These are phyloP conservation scores for Cyprinus carpio DNA, from an alignment of 2,113 vertebrate genomes.

Conservation along the genomic window DNA sequence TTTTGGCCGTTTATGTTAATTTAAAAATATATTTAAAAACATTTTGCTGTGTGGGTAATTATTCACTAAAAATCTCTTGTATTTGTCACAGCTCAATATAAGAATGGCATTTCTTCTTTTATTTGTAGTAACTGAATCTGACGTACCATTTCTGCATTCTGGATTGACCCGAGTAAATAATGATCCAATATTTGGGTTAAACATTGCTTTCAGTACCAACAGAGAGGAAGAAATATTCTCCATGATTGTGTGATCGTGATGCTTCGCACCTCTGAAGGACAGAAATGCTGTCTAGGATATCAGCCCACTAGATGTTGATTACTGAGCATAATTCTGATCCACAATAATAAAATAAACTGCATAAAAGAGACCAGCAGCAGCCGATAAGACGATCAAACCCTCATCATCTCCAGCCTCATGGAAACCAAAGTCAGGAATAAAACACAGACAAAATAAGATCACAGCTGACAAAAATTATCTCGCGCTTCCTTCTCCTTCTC, in stretches of 20 bases:
- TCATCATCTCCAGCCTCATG: background rate
- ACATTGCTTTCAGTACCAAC: background rate
- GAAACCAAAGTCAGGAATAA: slow-evolving; percentile 7
- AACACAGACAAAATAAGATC: slow-evolving; percentile 15
- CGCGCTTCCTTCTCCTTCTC: background rate
- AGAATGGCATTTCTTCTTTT: background rate
- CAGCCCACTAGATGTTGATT: background rate
- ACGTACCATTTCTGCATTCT: background rate
- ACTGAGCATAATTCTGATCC: slow-evolving; percentile 2
- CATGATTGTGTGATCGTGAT: background rate
- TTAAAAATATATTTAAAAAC: too few relatives aligned
- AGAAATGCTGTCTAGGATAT: slow-evolving; percentile 17
- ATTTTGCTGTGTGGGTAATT: too few relatives aligned
- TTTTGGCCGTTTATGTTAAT: too few relatives aligned
- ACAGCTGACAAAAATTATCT: slow-evolving; percentile 5
- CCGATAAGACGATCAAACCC: background rate
- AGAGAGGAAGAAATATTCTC: background rate
- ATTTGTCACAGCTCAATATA: background rate
- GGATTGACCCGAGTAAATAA: background rate
- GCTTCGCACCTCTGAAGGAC: background rate
- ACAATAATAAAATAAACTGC: background rate
- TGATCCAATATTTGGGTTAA: background rate
- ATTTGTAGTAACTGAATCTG: background rate
- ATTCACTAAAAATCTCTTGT: background rate
- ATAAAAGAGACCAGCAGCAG: background rate